Percentiles rank a stretch among this genome's conserved stretches.
phyloP scores from a whole-genome alignment of 2,797 vertebrate genomes.

The Sciaenops ocellatus region DNA sequence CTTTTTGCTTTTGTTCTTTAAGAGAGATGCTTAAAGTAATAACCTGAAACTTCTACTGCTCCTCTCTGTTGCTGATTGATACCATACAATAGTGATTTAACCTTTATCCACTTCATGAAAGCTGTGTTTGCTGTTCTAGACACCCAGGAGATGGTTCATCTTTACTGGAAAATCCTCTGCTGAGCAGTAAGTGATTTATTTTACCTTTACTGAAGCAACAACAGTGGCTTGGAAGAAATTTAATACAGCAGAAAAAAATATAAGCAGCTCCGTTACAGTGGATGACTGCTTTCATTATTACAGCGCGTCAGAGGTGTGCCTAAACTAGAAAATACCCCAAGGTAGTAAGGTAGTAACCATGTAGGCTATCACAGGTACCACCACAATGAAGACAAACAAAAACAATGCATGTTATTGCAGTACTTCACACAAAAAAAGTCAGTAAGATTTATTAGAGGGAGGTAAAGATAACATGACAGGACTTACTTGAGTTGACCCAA shows the following conservation, averaged over 20 bases:
- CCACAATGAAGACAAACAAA: not conserved
- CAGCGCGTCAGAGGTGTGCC: not conserved
- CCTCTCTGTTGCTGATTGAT: slow-evolving; percentile 28
- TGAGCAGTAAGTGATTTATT: slow-evolving; percentile 43
- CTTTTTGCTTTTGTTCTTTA: slow-evolving; percentile 41
- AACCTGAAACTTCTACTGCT: slow-evolving; percentile 39
- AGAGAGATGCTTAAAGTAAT: slow-evolving; percentile 51
- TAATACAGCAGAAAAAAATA: not conserved
- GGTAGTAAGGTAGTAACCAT: not conserved
- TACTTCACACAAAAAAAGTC: not conserved
- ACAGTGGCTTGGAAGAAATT: slow-evolving; percentile 17
- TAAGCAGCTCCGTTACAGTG: not conserved
- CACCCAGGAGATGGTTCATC: slow-evolving; percentile 30
- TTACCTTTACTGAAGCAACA: slow-evolving; percentile 5
- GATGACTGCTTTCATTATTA: not conserved
- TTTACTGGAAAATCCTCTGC: slow-evolving; percentile 37
- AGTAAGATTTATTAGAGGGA: not conserved
- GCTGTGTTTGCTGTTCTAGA: slow-evolving; percentile 32
- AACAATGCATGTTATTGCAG: not conserved
- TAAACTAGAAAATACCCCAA: not conserved
- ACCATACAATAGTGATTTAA: slow-evolving; percentile 55
- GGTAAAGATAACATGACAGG: not conserved
- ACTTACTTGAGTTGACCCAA: not conserved
- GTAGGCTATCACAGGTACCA: not conserved
- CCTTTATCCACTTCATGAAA: slow-evolving; percentile 51